Evolutionary conservation across 2,113 vertebrate species (phyloP).

Genomic region (Nymphicus hollandicus): DNA sequence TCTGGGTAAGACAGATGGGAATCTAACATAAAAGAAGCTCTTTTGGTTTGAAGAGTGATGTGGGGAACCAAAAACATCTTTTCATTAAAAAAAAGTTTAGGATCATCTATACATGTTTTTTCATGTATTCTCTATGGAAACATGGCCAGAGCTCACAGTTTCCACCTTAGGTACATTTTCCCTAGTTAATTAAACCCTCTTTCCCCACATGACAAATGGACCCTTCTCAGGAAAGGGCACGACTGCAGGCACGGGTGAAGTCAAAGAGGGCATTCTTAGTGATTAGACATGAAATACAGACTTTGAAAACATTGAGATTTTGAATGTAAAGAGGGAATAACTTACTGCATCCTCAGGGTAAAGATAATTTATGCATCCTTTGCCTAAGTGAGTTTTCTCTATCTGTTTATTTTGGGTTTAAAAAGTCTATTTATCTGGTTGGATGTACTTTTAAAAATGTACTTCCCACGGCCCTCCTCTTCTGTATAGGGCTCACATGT

Average conservation of each 20-base stretch:
- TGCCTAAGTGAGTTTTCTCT: conserved; percentile 56
- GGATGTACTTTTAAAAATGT: conserved; percentile 6
- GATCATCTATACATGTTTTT: conserved; percentile 65
- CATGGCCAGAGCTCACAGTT: conserved; percentile 67
- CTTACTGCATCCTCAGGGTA: conserved; percentile 52
- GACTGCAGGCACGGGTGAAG: conserved; percentile 54
- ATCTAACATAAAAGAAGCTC: conserved; percentile 36
- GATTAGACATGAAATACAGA: conserved; percentile 57
- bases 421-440: conserved; percentile 53
- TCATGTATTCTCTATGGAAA: conserved; percentile 71
- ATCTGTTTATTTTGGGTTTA: conserved; percentile 51
- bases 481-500: not conserved
- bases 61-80: not conserved
- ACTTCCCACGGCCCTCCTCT: conserved; percentile 26
- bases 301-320: conserved; percentile 33
- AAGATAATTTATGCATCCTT: conserved; percentile 58
- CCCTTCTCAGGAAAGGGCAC: conserved; percentile 67
- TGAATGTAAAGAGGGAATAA: conserved; percentile 42
- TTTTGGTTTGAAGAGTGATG: conserved; percentile 48
- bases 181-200: conserved; percentile 75
- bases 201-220: conserved; percentile 69
- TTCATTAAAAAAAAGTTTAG: conserved; percentile 22
- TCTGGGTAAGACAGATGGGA: conserved; percentile 38
- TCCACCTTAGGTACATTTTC: conserved; percentile 74
- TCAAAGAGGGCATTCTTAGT: conserved; percentile 74